phyloP scores from a whole-genome alignment of 2,888 invertebrate genomes.

The Agrotis ipsilon region DNA sequence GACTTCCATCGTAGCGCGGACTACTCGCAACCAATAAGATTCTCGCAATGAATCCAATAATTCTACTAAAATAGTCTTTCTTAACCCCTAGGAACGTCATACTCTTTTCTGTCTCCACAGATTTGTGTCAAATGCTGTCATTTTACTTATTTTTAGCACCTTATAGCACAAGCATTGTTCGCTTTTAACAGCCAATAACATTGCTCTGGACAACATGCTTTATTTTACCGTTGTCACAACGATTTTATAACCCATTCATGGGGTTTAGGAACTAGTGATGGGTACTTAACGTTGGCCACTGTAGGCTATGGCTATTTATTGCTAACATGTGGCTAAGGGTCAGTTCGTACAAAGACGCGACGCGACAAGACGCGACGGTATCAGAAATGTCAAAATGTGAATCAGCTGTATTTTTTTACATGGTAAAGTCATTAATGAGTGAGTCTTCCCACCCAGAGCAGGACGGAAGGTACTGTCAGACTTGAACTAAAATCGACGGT shows the following conservation, averaged over 20 bases:
- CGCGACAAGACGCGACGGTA: no score
- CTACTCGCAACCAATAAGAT: no score
- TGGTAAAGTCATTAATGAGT: no score
- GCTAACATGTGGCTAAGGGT: conserved; percentile 36
- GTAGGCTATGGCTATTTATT: conserved; percentile 34
- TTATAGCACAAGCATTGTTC: conserved; percentile 55
- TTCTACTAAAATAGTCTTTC: no score
- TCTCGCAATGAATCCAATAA: no score
- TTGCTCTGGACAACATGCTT: conserved; percentile 51
- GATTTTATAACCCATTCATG: conserved; percentile 64
- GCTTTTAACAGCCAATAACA: conserved; percentile 63
- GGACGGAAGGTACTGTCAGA: no score
- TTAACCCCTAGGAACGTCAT: neutral
- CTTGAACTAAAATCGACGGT: no score
- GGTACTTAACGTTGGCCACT: conserved; percentile 46
- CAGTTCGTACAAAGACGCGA: no score
- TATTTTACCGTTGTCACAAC: conserved; percentile 65
- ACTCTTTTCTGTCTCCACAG: conserved; percentile 8
- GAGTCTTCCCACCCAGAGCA: no score
- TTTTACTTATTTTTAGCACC: conserved; percentile 55
- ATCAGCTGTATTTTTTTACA: no score
- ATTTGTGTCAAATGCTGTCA: conserved; percentile 46
- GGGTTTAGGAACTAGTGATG: conserved; percentile 51
- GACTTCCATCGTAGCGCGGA: no score
- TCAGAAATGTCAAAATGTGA: no score